Evolutionary conservation across 2,888 invertebrate species (phyloP).

Genomic region (Drosophila kambysellisi): DNA sequence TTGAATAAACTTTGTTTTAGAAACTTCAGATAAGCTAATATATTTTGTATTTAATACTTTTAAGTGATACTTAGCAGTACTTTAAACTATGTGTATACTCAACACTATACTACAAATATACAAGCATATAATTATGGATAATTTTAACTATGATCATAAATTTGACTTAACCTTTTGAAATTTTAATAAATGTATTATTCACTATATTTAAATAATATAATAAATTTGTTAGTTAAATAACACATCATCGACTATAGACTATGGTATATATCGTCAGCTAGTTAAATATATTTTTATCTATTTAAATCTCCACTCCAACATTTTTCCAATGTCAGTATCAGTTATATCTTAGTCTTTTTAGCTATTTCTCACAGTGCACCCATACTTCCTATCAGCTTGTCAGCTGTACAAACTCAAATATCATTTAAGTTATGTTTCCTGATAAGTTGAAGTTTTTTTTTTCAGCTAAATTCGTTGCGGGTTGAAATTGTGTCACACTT

Average conservation of each 20-base stretch:
- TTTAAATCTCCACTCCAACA: neutral
- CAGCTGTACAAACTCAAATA: conserved; percentile 74
- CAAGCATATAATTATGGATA: too few species aligned
- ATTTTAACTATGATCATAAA: neutral
- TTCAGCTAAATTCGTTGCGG: conserved; percentile 9
- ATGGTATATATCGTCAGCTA: neutral
- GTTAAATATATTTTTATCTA: neutral
- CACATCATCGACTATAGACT: neutral
- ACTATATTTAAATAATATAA: neutral
- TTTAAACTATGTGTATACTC: neutral
- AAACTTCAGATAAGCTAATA: neutral
- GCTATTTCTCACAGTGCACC: conserved; percentile 26
- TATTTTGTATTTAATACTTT: neutral
- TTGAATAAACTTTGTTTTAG: neutral
- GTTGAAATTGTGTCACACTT: conserved; percentile 28
- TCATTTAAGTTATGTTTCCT: conserved; percentile 59
- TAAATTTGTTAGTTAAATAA: neutral
- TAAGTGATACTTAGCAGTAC: neutral
- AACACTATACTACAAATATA: neutral
- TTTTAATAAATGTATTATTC: neutral
- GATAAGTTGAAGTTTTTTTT: conserved; percentile 47
- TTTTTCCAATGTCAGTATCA: neutral
- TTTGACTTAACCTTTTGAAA: neutral
- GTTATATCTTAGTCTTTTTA: neutral
- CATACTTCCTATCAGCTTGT: conserved; percentile 51